These are phyloP conservation scores for Spilarctia lutea DNA, from an alignment of 2,888 invertebrate species.

Conservation along the genomic window DNA sequence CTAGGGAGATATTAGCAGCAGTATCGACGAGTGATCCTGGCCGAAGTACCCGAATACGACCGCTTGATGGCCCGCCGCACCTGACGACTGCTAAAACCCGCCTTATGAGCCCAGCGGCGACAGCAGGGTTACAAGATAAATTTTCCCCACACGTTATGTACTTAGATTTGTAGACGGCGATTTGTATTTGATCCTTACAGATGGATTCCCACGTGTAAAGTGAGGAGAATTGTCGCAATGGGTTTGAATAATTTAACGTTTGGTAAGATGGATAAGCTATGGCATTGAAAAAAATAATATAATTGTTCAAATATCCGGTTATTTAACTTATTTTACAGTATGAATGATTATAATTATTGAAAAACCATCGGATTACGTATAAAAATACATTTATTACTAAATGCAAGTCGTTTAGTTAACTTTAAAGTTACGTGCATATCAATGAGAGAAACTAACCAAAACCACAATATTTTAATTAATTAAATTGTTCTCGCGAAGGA, in stretches of 20 bases:
- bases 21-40: slow-evolving; percentile 52
- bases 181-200: slow-evolving; percentile 50
- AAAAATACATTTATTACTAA: too few species aligned
- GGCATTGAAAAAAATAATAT: neutral
- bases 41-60: slow-evolving; percentile 19
- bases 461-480: neutral
- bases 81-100: slow-evolving; percentile 49
- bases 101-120: slow-evolving; percentile 52
- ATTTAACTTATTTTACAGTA: neutral
- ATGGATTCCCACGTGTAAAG: slow-evolving; percentile 32
- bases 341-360: too few species aligned
- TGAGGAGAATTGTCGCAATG: slow-evolving; percentile 2
- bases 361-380: too few species aligned
- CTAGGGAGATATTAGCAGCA: slow-evolving; percentile 57
- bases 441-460: neutral
- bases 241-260: slow-evolving; percentile 11
- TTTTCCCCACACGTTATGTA: slow-evolving; percentile 53
- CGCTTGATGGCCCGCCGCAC: slow-evolving; percentile 48
- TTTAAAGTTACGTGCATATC: neutral
- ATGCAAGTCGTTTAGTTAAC: neutral
- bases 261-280: neutral
- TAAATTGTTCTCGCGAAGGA: neutral
- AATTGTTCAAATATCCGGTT: neutral
- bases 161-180: slow-evolving; percentile 63
- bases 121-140: slow-evolving; percentile 61